Base-by-base conservation (phyloP, 2,888 invertebrate species). In the Pteria penguin region DNA sequence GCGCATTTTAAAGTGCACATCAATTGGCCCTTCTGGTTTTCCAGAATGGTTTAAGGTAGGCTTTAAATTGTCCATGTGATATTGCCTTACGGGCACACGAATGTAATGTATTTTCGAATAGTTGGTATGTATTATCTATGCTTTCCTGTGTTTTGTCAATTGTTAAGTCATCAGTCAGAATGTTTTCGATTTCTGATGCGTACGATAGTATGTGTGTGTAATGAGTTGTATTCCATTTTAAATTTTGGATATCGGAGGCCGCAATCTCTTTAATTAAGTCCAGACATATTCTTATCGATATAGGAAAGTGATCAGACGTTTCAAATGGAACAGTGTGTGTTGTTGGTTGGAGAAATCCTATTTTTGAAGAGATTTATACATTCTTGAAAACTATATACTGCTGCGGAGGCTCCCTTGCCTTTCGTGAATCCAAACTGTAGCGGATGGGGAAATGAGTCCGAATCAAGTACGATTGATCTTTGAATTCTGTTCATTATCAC, bases 21-120 rank as follows among this genome's bases (percentile, higher is more conserved):
- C 4, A 29, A 61, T 60, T 22, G 67, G 54, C 24, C 60, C 32
- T 22, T 67, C 24, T 5, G n/a, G 55, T 2, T 27, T 74, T 67
- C 68, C 74, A 74, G 29, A 65, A 73, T 4, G 67, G 67, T 58
- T 65, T 60, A 18, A 67, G 33, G 33, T 55, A 36, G 24, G 4
- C 33, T 54, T 65, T 33, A 72, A 24, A 36, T 55, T 22, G n/a
- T 5, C 65, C 27, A 55, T 29, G 26, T 33, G 72, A 33, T 54
- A 65, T 36, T 18, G 5, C 61, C 26, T 18, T 31, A 18, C 24
- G 33, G 0, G 72, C 26, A 2, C 54, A n/a, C 8, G 24, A 31
- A 31, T 55, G 36, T 22, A 62, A 54, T 1, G 54, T 5, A 14
- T 71, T 62, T 3, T 27, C 27, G 2, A 72, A 14, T 8, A 54